Percentiles rank a stretch among this genome's conserved stretches.
Conservation (phyloP, 1,140 invertebrate species). For the Popillia japonica region DNA sequence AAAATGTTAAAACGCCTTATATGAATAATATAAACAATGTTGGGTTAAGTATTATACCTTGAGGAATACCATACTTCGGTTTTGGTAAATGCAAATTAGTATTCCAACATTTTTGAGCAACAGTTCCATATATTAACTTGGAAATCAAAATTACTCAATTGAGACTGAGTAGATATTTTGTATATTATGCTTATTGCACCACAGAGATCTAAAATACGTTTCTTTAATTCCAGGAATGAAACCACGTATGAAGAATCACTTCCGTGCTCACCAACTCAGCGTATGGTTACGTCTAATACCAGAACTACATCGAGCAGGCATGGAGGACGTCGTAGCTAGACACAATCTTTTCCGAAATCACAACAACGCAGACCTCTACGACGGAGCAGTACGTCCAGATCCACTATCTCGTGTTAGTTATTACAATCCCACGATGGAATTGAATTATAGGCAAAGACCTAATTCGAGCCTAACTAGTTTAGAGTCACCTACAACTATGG, state of each 20-base stretch:
- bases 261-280: slow-evolving; percentile 90
- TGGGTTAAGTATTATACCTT: too few relatives aligned
- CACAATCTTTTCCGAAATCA: slow-evolving; percentile 87
- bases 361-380: slow-evolving; percentile 81
- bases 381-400: slow-evolving; percentile 81
- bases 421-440: slow-evolving; percentile 65
- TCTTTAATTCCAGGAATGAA: slow-evolving; percentile 77
- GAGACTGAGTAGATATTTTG: too few relatives aligned
- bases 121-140: too few relatives aligned
- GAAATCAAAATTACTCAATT: too few relatives aligned
- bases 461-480: slow-evolving; percentile 63
- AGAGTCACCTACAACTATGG: slow-evolving; percentile 67
- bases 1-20: too few relatives aligned
- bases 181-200: too few relatives aligned
- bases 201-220: not conserved
- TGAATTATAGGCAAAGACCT: slow-evolving; percentile 64
- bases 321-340: slow-evolving; percentile 83
- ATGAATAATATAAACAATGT: too few relatives aligned
- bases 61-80: too few relatives aligned
- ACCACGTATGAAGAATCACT: slow-evolving; percentile 91
- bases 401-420: slow-evolving; percentile 71
- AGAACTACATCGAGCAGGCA: slow-evolving; percentile 87
- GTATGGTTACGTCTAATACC: slow-evolving; percentile 94
- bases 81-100: too few relatives aligned
- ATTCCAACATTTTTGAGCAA: too few relatives aligned